phyloP scores from a whole-genome alignment of 2,888 invertebrate species.

The Xestia xanthographa region DNA sequence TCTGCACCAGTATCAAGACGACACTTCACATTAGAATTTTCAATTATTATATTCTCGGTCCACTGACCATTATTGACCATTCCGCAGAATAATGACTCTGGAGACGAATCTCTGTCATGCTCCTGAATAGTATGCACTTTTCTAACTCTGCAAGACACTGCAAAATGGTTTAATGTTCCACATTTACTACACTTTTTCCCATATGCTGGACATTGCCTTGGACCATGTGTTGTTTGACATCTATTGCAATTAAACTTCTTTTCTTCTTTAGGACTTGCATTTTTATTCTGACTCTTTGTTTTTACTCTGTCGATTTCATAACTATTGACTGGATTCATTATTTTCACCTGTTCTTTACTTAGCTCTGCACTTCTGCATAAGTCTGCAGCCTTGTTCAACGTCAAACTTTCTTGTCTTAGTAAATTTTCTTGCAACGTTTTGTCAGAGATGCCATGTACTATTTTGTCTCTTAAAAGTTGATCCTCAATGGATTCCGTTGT shows the following conservation, averaged over 20 bases:
- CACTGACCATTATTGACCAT: no score
- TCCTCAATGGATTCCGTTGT: no score
- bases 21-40: no score
- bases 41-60: no score
- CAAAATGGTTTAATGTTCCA: neutral
- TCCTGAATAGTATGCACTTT: neutral
- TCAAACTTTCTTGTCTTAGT: constrained; percentile 2
- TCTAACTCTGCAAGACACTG: no score
- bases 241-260: no score
- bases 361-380: constrained; percentile 5
- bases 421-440: neutral
- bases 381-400: neutral
- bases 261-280: neutral
- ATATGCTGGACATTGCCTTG: no score
- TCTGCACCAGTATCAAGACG: no score
- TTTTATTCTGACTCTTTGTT: neutral
- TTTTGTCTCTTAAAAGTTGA: neutral
- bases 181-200: neutral
- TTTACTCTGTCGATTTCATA: neutral
- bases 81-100: neutral
- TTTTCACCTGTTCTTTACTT: neutral
- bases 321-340: constrained; percentile 1
- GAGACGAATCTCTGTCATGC: neutral
- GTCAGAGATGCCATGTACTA: neutral
- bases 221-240: no score